Evolutionary conservation across 1,140 invertebrate genomes (phyloP), one percentile per base, ranked within the genome.

Genomic region (Drosophila serrata): DNA sequence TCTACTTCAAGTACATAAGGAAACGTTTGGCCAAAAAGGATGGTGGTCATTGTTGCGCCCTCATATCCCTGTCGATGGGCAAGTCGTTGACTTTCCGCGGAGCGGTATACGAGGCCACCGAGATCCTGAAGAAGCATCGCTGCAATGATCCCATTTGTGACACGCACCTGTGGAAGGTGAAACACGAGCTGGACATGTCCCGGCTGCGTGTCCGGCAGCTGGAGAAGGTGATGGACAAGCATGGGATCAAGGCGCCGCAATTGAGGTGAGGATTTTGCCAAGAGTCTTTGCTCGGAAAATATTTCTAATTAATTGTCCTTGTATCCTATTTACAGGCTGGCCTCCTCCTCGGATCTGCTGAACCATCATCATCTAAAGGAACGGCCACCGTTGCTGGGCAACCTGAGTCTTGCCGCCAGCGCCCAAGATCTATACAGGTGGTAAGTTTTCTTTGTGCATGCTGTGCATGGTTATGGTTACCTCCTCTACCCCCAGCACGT

Each of bases 1-100:
- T 99, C 29, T 99, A 99, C 93, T 99, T 98, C 93, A 97, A 97
- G 88, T 99, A 98, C 93, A 94, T 97, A 56, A 94, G 98, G 33
- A 96, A 97, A 88, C 96, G 97, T 78, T 93, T 99, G 51, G 97
- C 97, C 9, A 97, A 97, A 93, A 97, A 97, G 56, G 97, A 98
- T 86, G 95, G 95, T 48, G 96, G 96, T 56, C 96, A 96, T 39
- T 99, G 97, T 87, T 99, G 98, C 91, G 96, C 97, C 2, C 95
- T 99, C 9, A 96, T 99, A 62, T 98, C 97, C 82, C 94, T 99
- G 82, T 95, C 95, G 6, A 95, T 95, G 95, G 95, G 95, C 90
- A 97, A 97, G 93, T 97, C 97, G 5, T 91, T 98, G 74, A 97
- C 96, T 19, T 98, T 98, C 82, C 95, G 97, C 39, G 97, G 97